Conservation (phyloP, 1,140 invertebrate genomes). For the Agrypnia vestita region DNA sequence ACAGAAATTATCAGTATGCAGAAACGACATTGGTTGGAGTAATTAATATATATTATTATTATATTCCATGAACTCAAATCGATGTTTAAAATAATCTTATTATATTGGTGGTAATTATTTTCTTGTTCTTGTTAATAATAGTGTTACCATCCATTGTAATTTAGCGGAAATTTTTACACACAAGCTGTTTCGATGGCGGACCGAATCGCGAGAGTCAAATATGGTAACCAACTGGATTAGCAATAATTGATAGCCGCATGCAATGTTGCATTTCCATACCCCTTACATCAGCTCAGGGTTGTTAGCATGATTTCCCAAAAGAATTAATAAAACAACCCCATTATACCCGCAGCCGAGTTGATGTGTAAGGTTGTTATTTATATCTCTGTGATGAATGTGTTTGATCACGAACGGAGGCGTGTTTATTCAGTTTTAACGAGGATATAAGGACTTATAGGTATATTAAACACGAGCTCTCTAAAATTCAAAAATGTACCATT, state of each 20-base stretch:
- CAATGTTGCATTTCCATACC: constrained; percentile 20
- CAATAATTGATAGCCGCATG: constrained; percentile 9
- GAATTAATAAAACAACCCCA: constrained; percentile 45
- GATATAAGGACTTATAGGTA: too few species aligned
- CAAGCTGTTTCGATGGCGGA: too few species aligned
- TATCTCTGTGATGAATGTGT: constrained; percentile 41
- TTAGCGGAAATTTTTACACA: too few species aligned
- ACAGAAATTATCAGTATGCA: too few species aligned
- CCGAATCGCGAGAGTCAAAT: too few species aligned
- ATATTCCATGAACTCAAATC: too few species aligned
- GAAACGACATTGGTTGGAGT: too few species aligned
- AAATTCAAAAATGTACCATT: not conserved
- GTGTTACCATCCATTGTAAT: too few species aligned
- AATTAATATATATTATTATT: too few species aligned
- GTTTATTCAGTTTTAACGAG: not conserved
- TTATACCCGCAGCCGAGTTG: not conserved
- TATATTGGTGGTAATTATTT: too few species aligned
- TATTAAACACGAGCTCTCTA: not conserved
- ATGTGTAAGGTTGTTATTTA: constrained; percentile 36
- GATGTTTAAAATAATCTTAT: too few species aligned
- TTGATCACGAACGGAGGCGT: constrained; percentile 33
- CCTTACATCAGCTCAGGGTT: not conserved
- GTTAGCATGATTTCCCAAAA: constrained; percentile 40
- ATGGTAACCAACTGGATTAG: not conserved
- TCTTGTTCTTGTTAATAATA: too few species aligned